Conservation (phyloP, 2,113 vertebrate species). For the Pachyramphus minor region DNA sequence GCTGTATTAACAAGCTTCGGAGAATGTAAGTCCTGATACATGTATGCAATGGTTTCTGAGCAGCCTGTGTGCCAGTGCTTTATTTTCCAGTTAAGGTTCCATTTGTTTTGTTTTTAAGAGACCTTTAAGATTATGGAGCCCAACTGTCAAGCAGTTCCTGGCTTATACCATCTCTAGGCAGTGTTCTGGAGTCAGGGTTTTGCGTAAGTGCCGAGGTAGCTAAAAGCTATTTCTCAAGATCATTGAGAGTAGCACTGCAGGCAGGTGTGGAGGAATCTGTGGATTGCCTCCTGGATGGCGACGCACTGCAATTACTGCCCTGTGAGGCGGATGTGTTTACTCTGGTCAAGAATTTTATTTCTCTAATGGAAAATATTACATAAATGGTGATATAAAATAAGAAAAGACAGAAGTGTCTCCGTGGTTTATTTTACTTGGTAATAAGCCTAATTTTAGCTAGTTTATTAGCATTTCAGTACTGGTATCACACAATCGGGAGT, state of each 20-base stretch:
- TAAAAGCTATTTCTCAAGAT: background rate
- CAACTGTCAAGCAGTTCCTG: background rate
- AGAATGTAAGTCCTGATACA: rapidly evolving
- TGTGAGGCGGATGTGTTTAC: background rate
- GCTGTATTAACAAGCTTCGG: background rate
- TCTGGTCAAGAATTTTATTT: background rate
- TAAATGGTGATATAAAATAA: background rate
- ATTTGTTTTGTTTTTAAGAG: background rate
- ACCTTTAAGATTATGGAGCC: background rate
- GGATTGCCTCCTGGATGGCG: background rate
- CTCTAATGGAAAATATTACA: background rate
- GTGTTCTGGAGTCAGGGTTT: background rate
- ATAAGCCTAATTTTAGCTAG: conserved; percentile 35
- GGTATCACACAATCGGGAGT: conserved; percentile 24
- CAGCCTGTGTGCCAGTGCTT: background rate
- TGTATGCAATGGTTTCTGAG: background rate
- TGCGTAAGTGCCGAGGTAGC: background rate
- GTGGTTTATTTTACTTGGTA: conserved; percentile 52
- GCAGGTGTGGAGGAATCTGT: background rate
- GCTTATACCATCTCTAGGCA: background rate
- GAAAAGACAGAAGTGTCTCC: background rate
- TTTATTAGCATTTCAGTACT: conserved; percentile 55
- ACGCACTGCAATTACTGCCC: background rate
- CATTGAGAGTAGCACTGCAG: background rate
- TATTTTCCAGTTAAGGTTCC: background rate